A percentile compares a stretch with the other conserved stretches of the same genome.
These are phyloP conservation scores for Noctua janthina DNA, from an alignment of 2,888 invertebrate genomes.

Conservation along the genomic window DNA sequence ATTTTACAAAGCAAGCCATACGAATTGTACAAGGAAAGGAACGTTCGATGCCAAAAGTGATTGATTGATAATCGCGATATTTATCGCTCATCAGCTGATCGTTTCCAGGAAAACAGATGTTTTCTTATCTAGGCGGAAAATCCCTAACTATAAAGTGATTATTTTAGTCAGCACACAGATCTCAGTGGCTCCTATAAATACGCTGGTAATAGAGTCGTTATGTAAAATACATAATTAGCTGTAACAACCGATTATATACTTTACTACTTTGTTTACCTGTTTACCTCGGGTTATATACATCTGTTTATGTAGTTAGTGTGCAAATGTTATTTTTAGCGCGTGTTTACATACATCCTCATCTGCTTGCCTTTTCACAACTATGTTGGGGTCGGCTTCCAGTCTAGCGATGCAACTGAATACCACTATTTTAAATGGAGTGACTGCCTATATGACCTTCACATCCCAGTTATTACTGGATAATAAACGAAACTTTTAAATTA, in stretches of 20 bases:
- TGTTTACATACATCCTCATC: background rate
- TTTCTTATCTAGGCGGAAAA: conserved; percentile 3
- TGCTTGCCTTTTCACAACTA: background rate
- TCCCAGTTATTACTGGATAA: background rate
- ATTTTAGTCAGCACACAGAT: conserved; percentile 16
- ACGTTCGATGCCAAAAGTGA: background rate
- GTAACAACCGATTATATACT: conserved; percentile 39
- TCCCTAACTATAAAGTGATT: background rate
- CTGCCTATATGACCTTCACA: background rate
- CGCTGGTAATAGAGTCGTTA: conserved; percentile 46
- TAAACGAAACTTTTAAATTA: too few relatives aligned
- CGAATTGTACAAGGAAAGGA: background rate
- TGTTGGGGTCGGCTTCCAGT: background rate
- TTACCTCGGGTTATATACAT: conserved; percentile 33
- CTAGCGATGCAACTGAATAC: background rate
- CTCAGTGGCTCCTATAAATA: conserved; percentile 3
- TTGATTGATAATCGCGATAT: background rate
- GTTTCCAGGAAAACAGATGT: background rate
- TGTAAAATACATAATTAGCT: conserved; percentile 35
- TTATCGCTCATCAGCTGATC: background rate
- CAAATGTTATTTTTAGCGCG: conserved; percentile 36
- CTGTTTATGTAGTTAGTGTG: background rate
- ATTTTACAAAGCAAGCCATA: background rate
- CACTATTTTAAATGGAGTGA: background rate
- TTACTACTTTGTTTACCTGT: conserved; percentile 44